Evolutionary conservation across 2,797 vertebrate species (phyloP).

Genomic region (Austrolebias charrua): DNA sequence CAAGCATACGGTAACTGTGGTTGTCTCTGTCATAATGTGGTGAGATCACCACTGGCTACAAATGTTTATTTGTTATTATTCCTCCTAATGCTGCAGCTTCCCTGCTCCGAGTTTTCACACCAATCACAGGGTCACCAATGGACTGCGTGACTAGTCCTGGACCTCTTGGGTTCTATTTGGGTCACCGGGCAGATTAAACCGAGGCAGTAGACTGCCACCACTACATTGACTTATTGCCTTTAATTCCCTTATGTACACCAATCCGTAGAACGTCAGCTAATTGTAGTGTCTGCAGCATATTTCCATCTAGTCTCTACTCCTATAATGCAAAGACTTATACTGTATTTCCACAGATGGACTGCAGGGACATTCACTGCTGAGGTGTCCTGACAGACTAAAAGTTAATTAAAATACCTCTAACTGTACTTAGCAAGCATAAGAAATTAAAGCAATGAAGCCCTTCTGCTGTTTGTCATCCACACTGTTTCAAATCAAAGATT

Average conservation of each 20-base stretch:
- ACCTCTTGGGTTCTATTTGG: conserved; percentile 54
- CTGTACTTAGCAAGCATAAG: not conserved
- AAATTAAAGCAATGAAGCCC: conserved; percentile 37
- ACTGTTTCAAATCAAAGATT: conserved; percentile 2
- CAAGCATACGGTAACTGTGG: too few relatives aligned
- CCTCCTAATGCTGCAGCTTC: conserved; percentile 3
- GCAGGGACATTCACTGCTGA: not conserved
- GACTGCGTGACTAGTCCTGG: conserved; percentile 14
- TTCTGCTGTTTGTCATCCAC: conserved; percentile 5
- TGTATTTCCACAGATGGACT: too few relatives aligned
- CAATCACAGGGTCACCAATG: conserved; percentile 31
- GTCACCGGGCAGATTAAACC: conserved; percentile 61
- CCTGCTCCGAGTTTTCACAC: conserved; percentile 31
- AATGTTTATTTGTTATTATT: conserved; percentile 27
- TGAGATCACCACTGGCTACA: not conserved
- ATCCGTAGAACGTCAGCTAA: conserved; percentile 4
- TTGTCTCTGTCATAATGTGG: not conserved
- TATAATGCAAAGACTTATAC: not conserved
- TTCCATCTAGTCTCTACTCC: not conserved
- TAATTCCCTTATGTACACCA: conserved; percentile 5
- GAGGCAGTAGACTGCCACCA: conserved; percentile 23
- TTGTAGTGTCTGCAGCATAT: not conserved
- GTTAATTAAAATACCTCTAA: too few relatives aligned
- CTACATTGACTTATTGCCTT: conserved; percentile 34
- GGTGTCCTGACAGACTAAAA: too few relatives aligned